A percentile compares a stretch with the other conserved stretches of the same genome.
phyloP scores from a whole-genome alignment of 2,888 invertebrate genomes.

The Drosophila crucigera region DNA sequence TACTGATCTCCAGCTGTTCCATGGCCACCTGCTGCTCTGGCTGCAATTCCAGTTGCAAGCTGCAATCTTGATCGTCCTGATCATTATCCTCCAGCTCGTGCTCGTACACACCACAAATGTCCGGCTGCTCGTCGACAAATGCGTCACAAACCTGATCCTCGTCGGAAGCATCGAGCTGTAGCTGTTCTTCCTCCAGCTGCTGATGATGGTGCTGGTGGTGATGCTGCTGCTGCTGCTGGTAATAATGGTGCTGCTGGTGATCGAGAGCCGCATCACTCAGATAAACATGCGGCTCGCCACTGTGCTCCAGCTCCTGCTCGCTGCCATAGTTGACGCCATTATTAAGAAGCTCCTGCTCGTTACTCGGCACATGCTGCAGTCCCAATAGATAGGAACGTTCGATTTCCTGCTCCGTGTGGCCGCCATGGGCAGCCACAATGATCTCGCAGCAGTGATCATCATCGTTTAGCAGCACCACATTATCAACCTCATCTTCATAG shows the following conservation, averaged over 20 bases:
- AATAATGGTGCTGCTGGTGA: slow-evolving; percentile 31
- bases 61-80: slow-evolving; percentile 37
- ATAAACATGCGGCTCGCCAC: slow-evolving; percentile 50
- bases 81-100: slow-evolving; percentile 70
- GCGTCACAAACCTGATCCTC: slow-evolving; percentile 48
- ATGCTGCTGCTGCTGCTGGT: slow-evolving; percentile 14
- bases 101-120: slow-evolving; percentile 69
- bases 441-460: slow-evolving; percentile 68
- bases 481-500: slow-evolving; percentile 67
- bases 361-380: slow-evolving; percentile 13
- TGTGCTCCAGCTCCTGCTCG: slow-evolving; percentile 28
- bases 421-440: slow-evolving; percentile 52
- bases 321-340: slow-evolving; percentile 27
- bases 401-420: slow-evolving; percentile 42
- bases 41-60: slow-evolving; percentile 23
- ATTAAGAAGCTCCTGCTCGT: slow-evolving; percentile 27
- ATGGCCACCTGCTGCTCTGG: slow-evolving; percentile 27
- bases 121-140: slow-evolving; percentile 59
- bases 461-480: slow-evolving; percentile 56
- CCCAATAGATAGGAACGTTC: slow-evolving; percentile 52
- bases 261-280: slow-evolving; percentile 68
- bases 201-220: slow-evolving; percentile 23
- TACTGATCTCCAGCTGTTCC: slow-evolving; percentile 14
- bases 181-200: slow-evolving; percentile 32
- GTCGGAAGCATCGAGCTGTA: slow-evolving; percentile 46